A percentile compares a stretch with the other conserved stretches of the same genome.
Conservation (phyloP, 1,140 invertebrate genomes). For the Oryzaephilus surinamensis region DNA sequence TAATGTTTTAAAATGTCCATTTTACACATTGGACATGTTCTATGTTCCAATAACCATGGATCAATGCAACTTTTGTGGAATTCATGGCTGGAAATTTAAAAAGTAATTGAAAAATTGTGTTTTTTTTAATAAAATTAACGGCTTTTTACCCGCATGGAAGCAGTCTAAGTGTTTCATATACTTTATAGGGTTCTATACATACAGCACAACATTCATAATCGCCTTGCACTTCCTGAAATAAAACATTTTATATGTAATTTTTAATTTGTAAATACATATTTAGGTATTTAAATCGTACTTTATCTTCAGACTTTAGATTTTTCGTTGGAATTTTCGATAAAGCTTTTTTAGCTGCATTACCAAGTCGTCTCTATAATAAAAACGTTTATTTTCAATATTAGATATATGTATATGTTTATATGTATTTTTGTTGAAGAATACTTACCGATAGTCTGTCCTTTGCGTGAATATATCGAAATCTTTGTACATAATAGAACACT, state of each 20-base stretch:
- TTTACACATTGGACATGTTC: conserved; percentile 93
- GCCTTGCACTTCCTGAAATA: conserved; percentile 56
- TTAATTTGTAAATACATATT: conserved; percentile 35
- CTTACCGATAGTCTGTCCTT: conserved; percentile 73
- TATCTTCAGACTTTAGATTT: conserved; percentile 71
- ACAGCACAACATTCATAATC: conserved; percentile 85
- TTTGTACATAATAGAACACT: conserved; percentile 88
- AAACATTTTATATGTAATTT: conserved; percentile 40
- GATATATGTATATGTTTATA: conserved; percentile 1
- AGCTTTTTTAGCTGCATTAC: conserved; percentile 82
- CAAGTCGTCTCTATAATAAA: conserved; percentile 62
- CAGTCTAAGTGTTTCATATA: conserved; percentile 69
- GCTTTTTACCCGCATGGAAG: conserved; percentile 75
- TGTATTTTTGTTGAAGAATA: conserved; percentile 15
- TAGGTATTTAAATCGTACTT: conserved; percentile 45
- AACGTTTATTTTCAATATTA: background rate
- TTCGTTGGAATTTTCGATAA: conserved; percentile 82
- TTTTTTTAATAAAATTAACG: conserved; percentile 1
- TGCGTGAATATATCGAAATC: conserved; percentile 85
- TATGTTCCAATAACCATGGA: conserved; percentile 85
- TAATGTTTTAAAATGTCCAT: conserved; percentile 89
- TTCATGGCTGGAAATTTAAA: conserved; percentile 62
- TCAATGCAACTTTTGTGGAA: conserved; percentile 93
- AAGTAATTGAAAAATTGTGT: background rate
- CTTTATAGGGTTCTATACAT: conserved; percentile 83